Conservation (phyloP, 1,140 invertebrate genomes). For the Dinoponera quadriceps region DNA sequence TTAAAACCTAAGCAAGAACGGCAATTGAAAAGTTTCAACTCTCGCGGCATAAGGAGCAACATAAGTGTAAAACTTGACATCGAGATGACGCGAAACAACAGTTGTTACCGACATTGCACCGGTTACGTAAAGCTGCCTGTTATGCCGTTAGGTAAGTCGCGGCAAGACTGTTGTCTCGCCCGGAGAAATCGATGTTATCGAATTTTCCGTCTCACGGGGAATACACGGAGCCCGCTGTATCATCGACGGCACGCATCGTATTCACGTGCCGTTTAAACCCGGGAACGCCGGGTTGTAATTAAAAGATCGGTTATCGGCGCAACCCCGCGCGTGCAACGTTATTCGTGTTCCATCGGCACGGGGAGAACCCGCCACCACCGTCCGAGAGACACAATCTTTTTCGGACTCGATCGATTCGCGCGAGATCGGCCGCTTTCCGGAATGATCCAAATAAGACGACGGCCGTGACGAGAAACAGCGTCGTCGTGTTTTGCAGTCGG, state of each 20-base stretch:
- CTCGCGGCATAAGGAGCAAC: too few relatives aligned
- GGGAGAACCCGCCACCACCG: too few relatives aligned
- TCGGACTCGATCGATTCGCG: conserved; percentile 33
- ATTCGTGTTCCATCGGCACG: too few relatives aligned
- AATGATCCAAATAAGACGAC: not conserved
- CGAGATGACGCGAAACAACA: too few relatives aligned
- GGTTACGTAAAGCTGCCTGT: not conserved
- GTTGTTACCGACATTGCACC: not conserved
- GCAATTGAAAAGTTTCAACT: too few relatives aligned
- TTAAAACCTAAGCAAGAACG: too few relatives aligned
- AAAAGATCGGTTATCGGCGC: conserved; percentile 63
- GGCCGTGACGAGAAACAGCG: not conserved
- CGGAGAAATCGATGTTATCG: conserved; percentile 10
- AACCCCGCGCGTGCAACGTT: not conserved
- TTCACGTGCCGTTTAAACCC: conserved; percentile 26
- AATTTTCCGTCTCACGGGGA: not conserved
- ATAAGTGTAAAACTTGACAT: too few relatives aligned
- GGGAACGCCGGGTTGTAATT: conserved; percentile 37
- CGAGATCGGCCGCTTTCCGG: not conserved
- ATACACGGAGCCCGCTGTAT: conserved; percentile 8
- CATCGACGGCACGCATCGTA: not conserved
- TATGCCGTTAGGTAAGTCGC: not conserved
- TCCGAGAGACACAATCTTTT: conserved; percentile 57
- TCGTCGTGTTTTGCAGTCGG: conserved; percentile 26
- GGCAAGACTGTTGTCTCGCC: not conserved